Percentiles rank a stretch among this genome's conserved stretches.
Evolutionary conservation across 1,140 invertebrate species (phyloP).

Genomic region (Solenopsis fugax): DNA sequence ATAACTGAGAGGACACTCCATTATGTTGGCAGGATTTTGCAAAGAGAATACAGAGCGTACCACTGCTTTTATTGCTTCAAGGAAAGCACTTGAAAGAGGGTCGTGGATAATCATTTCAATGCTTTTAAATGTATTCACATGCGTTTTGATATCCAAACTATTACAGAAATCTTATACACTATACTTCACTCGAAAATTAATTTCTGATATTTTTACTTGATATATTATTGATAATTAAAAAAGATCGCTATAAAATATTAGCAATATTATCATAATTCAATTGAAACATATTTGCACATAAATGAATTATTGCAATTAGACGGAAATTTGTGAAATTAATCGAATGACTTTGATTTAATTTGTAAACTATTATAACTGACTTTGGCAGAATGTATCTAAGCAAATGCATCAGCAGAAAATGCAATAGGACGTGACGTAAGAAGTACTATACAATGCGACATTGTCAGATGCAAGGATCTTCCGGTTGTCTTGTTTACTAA

Average conservation of each 20-base stretch:
- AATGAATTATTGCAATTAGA: background rate
- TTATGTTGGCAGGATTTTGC: constrained; percentile 53
- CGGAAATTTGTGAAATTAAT: background rate
- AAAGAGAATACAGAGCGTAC: constrained; percentile 21
- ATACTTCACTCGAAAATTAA: background rate
- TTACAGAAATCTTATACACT: background rate
- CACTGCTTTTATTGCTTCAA: constrained; percentile 55
- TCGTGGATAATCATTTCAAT: constrained; percentile 56
- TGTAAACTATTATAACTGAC: background rate
- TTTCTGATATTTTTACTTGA: background rate
- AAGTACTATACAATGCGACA: constrained; percentile 15
- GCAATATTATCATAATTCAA: background rate
- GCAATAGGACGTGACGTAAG: constrained; percentile 49
- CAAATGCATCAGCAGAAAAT: constrained; percentile 42
- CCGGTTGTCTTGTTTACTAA: constrained; percentile 7
- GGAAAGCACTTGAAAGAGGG: constrained; percentile 46
- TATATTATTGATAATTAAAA: constrained; percentile 14
- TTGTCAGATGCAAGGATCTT: background rate
- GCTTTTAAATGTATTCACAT: constrained; percentile 36
- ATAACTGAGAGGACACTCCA: constrained; percentile 61
- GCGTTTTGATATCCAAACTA: constrained; percentile 40
- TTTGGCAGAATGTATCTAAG: constrained; percentile 41
- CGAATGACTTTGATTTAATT: background rate
- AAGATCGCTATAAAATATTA: background rate
- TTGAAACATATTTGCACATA: background rate